phyloP scores from a whole-genome alignment of 2,113 vertebrate genomes.

The Macroglossus sobrinus region DNA sequence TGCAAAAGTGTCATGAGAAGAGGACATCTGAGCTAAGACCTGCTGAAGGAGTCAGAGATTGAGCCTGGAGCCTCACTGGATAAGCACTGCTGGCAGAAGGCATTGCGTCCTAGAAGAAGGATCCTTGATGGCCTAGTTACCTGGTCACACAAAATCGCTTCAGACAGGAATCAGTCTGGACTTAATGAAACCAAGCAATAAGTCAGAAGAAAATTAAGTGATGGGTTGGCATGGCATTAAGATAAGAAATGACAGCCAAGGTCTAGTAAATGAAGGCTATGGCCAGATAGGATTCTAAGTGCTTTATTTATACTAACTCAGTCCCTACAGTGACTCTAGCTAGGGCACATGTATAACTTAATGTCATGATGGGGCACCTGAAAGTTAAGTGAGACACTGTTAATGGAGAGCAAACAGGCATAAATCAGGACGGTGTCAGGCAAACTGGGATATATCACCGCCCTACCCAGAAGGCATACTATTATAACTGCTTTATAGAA shows the following conservation, averaged over 20 bases:
- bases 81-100: not conserved
- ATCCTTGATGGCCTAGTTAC: not conserved
- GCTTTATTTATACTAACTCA: constrained; percentile 2
- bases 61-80: not conserved
- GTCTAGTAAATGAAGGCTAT: not conserved
- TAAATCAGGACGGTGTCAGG: not conserved
- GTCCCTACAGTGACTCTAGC: not conserved
- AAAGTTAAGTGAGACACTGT: not conserved
- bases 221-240: not conserved
- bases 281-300: not conserved
- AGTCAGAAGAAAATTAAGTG: constrained; percentile 13
- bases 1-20: not conserved
- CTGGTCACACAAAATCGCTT: not conserved
- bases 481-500: not conserved
- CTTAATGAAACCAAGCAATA: not conserved
- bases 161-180: not conserved
- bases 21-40: not conserved
- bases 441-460: not conserved
- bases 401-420: not conserved
- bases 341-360: not conserved
- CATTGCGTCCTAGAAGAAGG: not conserved
- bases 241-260: not conserved
- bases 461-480: not conserved
- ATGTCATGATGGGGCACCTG: not conserved
- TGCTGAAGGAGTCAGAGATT: not conserved